Evolutionary conservation across 2,797 vertebrate species (phyloP), one percentile per base, ranked within the genome.

Genomic region (Anas georgica): DNA sequence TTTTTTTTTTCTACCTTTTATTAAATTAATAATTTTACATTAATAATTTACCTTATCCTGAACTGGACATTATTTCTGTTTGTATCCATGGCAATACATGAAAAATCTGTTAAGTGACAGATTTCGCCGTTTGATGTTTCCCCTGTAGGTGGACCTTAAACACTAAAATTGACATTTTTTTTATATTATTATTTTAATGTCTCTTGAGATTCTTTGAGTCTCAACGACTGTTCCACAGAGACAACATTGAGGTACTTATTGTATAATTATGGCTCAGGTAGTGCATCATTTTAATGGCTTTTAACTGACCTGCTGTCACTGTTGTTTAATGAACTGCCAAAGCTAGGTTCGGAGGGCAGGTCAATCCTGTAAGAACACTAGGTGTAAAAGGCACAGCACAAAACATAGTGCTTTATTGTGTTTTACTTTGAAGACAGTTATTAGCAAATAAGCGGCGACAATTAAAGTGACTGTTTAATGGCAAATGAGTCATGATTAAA

Each of bases 171-270:
- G 21, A 12, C 85, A 13, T 56, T 66, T 78, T 82, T 83, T 93
- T 84, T 90, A 58, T 88, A 43, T 94, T 80, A 86, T 91, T 91
- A 58, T 88, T 93, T 72, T 52, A 72, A 69, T 66, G 73, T 78
- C 35, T 82, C 46, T 80, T 80, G 55, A 78, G 39, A 77, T 9
- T 91, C 70, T 63, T 83, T 21, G 25, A 45, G 0, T 83, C 62
- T 91, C 60, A 59, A 26, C 86, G 33, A 45, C 31, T 68, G 35
- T 88, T 55, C 43, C 59, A 63, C 39, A 46, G 43, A 88, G 63
- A 17, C 31, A 72, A 21, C 16, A 70, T 85, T 31, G 72, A 87
- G 60, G 48, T 78, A 62, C 28, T 80, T 74, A 35, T 6, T 77
- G 29, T 64, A 52, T 60, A 92, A 81, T 94, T 90, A 50, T 1